Conservation (phyloP, 1,140 invertebrate genomes). For the Drosophila ficusphila region DNA sequence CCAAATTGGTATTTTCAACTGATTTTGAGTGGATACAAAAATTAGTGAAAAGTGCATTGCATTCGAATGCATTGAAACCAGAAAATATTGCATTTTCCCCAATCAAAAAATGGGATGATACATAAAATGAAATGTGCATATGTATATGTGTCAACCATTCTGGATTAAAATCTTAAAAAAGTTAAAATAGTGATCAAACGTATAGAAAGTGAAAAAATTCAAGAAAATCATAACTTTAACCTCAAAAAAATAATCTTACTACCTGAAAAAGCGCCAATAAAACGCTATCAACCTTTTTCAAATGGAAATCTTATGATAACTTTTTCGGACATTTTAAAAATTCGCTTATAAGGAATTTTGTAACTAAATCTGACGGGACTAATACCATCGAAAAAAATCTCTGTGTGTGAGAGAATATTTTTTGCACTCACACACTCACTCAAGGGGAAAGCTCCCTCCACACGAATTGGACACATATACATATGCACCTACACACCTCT, state of each 20-base stretch:
- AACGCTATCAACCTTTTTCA: background rate
- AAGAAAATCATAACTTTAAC: constrained; percentile 1
- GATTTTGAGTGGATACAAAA: constrained; percentile 15
- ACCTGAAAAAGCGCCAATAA: background rate
- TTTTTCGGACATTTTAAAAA: constrained; percentile 53
- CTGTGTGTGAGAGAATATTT: constrained; percentile 45
- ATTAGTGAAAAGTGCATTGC: constrained; percentile 64
- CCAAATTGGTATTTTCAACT: constrained; percentile 27
- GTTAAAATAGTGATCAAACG: constrained; percentile 1
- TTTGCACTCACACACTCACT: constrained; percentile 51
- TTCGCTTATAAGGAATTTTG: constrained; percentile 84
- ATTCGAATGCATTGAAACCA: constrained; percentile 33
- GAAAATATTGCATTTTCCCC: background rate
- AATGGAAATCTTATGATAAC: constrained; percentile 42
- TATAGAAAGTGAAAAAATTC: constrained; percentile 25
- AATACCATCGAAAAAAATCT: constrained; percentile 22
- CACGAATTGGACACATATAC: constrained; percentile 36
- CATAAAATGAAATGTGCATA: constrained; percentile 45
- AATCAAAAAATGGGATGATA: constrained; percentile 7
- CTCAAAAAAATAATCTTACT: constrained; percentile 4
- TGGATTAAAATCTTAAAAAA: constrained; percentile 8
- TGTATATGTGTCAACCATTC: constrained; percentile 58
- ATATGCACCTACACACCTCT: constrained; percentile 50
- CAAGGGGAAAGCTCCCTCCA: constrained; percentile 57
- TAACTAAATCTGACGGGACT: constrained; percentile 77